phyloP scores from a whole-genome alignment of 2,113 vertebrate species.

The Aspiorhynchus laticeps region DNA sequence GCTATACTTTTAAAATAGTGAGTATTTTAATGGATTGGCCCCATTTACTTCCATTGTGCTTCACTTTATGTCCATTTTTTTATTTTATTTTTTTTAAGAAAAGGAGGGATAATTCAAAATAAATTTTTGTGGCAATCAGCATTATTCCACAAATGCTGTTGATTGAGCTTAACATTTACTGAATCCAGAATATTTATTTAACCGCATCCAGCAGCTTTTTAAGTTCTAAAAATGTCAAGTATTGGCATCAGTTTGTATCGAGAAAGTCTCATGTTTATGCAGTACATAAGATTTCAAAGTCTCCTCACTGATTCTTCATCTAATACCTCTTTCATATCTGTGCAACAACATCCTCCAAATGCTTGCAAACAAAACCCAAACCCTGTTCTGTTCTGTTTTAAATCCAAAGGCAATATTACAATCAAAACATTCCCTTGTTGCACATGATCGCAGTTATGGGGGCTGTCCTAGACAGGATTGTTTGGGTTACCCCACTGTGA shows the following conservation, averaged over 20 bases:
- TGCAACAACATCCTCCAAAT: neutral
- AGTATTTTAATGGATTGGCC: neutral
- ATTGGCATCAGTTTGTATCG: neutral
- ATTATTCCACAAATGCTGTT: neutral
- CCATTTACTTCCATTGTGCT: neutral
- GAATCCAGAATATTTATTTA: neutral
- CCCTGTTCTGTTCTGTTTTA: neutral
- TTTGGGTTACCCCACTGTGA: constrained; percentile 44
- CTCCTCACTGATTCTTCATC: neutral
- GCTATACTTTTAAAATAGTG: neutral
- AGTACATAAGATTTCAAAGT: neutral
- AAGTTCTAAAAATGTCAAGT: neutral
- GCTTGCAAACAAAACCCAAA: neutral
- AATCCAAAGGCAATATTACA: constrained; percentile 1
- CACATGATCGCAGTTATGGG: neutral
- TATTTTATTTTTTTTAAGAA: neutral
- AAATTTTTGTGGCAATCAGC: neutral
- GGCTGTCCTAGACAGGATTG: constrained; percentile 30
- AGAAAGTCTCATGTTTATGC: neutral
- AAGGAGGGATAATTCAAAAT: neutral
- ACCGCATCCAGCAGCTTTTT: neutral
- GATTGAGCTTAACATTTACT: neutral
- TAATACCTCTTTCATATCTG: neutral
- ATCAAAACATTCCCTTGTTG: neutral
- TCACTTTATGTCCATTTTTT: neutral